A percentile compares a stretch with the other conserved stretches of the same genome.
Evolutionary conservation across 2,113 vertebrate genomes (phyloP).

Genomic region (Odontophorus gujanensis): DNA sequence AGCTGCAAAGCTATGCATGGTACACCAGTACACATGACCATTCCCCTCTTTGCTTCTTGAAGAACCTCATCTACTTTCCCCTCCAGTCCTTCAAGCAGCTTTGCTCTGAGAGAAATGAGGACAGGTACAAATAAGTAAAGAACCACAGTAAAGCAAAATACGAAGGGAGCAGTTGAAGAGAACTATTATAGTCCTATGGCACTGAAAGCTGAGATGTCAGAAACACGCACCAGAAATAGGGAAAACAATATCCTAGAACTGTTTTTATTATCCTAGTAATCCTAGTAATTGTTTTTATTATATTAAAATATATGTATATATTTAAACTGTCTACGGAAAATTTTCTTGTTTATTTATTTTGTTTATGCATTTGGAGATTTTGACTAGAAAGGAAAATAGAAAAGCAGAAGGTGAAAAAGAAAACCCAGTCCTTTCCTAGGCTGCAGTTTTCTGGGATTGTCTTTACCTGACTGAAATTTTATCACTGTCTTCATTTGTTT

Average conservation of each 20-base stretch:
- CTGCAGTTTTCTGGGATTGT: not conserved
- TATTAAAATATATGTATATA: not conserved
- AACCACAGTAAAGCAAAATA: not conserved
- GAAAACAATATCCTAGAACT: not conserved
- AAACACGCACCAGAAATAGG: not conserved
- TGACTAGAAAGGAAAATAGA: not conserved
- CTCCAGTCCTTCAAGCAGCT: not conserved
- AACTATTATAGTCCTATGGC: not conserved
- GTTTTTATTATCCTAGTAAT: not conserved
- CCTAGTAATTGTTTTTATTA: not conserved
- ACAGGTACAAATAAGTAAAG: not conserved
- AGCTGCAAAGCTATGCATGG: not conserved
- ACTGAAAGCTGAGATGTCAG: not conserved
- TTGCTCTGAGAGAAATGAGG: not conserved
- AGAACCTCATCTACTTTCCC: not conserved
- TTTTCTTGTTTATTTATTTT: not conserved
- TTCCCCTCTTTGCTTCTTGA: not conserved
- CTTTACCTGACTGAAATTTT: not conserved
- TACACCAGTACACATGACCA: not conserved
- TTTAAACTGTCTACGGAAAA: not conserved
- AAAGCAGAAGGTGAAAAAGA: fast-evolving
- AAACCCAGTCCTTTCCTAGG: not conserved
- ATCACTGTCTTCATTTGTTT: not conserved
- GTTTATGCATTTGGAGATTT: not conserved
- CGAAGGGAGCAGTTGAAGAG: not conserved